Evolutionary conservation across 2,888 invertebrate species (phyloP), one percentile per base, ranked within the genome.

Genomic region (Machimus rusticus): DNA sequence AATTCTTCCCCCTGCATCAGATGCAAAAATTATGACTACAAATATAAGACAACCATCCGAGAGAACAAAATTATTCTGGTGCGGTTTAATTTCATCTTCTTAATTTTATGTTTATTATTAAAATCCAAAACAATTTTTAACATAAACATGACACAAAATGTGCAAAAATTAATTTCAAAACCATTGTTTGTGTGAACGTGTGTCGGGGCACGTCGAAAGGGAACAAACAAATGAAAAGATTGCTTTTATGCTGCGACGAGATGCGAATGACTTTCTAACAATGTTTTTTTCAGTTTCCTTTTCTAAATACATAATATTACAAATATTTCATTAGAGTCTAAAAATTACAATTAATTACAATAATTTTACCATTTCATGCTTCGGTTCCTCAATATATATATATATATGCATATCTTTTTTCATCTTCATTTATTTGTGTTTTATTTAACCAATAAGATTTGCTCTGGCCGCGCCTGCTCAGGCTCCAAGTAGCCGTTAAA

Each of bases 291-390:
- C 34, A 6, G 34, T 34, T 39, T 39, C 57, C 28, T 76, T 84
- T 87, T 57, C 78, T 76, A 57, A 81, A 77, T 84, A 74, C 31
- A 87, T 19, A 86, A 76, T 66, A 66, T 66, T 66, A 66, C 66
- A 66, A 66, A 66, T 66, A 66, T 66, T 66, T 23, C 66, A 66
- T 66, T 66, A 66, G 28, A 28, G 9, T 66, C 66, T 66, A 66
- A 66, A 57, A 57, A 57, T 57, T 57, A 57, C 57, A 57, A 51
- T 66, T 23, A 66, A 66, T 66, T 66, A 66, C 66, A 66, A 66
- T 66, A 66, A 66, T 19, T 66, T 66, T 66, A 66, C 9, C 23
- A 66, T 66, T 66, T 66, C 57, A 8, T 57, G 57, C 9, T 57
- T 57, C 57, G 19, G 9, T 19, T 57, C 5, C 28, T 66, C 66